These are phyloP conservation scores for Lathronympha strigana DNA, from an alignment of 2,888 invertebrate species.

Conservation along the genomic window DNA sequence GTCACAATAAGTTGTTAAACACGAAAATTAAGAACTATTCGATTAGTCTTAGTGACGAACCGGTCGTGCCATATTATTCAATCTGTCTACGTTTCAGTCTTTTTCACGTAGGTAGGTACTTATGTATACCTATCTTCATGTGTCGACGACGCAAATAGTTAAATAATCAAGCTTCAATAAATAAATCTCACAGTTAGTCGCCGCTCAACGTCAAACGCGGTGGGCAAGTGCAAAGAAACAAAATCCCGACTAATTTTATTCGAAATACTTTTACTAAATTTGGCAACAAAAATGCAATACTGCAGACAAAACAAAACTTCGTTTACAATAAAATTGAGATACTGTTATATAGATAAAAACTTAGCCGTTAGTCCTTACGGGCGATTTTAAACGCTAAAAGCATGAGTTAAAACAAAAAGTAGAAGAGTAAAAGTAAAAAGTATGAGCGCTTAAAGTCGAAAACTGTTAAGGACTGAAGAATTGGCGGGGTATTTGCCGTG, in stretches of 20 bases:
- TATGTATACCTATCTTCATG: not conserved
- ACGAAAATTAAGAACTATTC: too few relatives aligned
- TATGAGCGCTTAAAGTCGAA: constrained; percentile 28
- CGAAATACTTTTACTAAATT: constrained; percentile 36
- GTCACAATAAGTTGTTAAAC: too few relatives aligned
- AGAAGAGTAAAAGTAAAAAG: constrained; percentile 36
- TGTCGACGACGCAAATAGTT: not conserved
- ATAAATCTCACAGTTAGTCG: constrained; percentile 12
- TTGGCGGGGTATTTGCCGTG: constrained; percentile 35
- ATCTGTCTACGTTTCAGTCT: too few relatives aligned
- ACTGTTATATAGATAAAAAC: constrained; percentile 64
- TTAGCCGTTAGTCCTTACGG: constrained; percentile 63
- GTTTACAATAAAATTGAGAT: constrained; percentile 57
- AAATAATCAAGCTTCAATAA: constrained; percentile 1
- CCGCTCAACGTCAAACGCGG: constrained; percentile 24
- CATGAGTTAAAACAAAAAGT: constrained; percentile 22
- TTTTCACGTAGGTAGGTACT: not conserved
- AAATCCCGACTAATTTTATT: constrained; percentile 37
- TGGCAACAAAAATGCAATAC: constrained; percentile 35
- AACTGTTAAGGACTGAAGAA: constrained; percentile 42
- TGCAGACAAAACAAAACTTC: constrained; percentile 40
- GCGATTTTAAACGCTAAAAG: constrained; percentile 48
- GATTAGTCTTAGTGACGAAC: too few relatives aligned
- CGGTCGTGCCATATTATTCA: too few relatives aligned
- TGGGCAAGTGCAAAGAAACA: constrained; percentile 24